phyloP scores from a whole-genome alignment of 2,888 invertebrate species.

The Dicroscelio sp. region DNA sequence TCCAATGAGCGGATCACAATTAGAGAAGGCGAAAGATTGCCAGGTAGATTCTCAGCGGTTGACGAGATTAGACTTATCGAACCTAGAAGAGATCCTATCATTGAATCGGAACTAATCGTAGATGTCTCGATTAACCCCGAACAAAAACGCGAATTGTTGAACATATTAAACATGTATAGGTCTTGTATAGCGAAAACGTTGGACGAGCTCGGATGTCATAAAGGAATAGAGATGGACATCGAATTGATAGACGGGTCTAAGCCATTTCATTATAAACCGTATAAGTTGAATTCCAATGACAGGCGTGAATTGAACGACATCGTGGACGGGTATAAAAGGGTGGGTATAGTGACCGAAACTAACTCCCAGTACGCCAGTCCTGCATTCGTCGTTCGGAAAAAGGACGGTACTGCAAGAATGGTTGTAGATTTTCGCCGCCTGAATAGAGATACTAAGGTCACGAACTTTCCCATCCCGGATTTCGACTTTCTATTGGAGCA shows the following conservation, averaged over 20 bases:
- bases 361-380: slow-evolving; percentile 6
- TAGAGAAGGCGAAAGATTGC: not conserved
- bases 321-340: slow-evolving; percentile 14
- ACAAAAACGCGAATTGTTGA: too few relatives aligned
- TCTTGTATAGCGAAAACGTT: not conserved
- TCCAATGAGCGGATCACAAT: not conserved
- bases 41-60: too few relatives aligned
- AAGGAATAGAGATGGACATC: not conserved
- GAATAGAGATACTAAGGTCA: not conserved
- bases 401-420: slow-evolving; percentile 16
- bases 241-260: not conserved
- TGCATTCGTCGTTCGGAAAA: slow-evolving; percentile 27
- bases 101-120: too few relatives aligned
- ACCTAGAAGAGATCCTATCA: too few relatives aligned
- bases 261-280: not conserved
- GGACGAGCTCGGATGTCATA: not conserved
- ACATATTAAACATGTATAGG: not conserved
- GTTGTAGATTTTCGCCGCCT: slow-evolving; percentile 13
- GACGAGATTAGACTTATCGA: too few relatives aligned
- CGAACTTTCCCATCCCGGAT: slow-evolving; percentile 34
- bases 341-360: slow-evolving; percentile 21
- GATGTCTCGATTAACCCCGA: too few relatives aligned
- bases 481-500: slow-evolving; percentile 15
- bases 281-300: not conserved
- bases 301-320: slow-evolving; percentile 2